Conservation (phyloP, 53 echinoderm and acorn worm genomes). For the Henricia sp. region DNA sequence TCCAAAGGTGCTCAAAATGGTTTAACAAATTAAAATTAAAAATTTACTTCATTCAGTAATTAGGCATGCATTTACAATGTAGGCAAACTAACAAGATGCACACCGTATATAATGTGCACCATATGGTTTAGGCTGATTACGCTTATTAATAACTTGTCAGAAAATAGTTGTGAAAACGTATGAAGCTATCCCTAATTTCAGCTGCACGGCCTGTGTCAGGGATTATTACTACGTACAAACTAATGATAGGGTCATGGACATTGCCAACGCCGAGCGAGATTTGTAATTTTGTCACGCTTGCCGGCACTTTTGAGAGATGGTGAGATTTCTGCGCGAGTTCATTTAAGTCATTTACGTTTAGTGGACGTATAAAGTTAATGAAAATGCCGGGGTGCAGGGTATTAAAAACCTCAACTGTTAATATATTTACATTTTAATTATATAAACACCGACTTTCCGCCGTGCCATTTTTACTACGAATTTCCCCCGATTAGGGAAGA, state of each 20-base stretch:
- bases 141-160: too few species aligned
- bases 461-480: too few species aligned
- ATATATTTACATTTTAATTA: background rate
- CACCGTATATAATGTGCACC: too few species aligned
- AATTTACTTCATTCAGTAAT: too few species aligned
- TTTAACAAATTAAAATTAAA: too few species aligned
- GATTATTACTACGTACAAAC: too few species aligned
- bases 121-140: too few species aligned
- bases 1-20: too few species aligned
- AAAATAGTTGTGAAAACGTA: too few species aligned
- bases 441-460: background rate
- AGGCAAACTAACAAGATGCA: too few species aligned
- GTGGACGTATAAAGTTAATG: background rate
- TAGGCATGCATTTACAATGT: too few species aligned
- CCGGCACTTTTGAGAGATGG: background rate
- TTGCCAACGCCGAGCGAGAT: background rate
- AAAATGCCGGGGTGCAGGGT: background rate
- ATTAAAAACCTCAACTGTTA: background rate
- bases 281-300: background rate
- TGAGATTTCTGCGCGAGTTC: background rate
- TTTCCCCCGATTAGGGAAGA: too few species aligned
- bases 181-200: background rate
- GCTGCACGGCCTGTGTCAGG: background rate
- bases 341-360: background rate
- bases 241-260: conserved; percentile 20